These are phyloP conservation scores for Atherix ibis DNA, from an alignment of 2,888 invertebrate genomes.

Conservation along the genomic window DNA sequence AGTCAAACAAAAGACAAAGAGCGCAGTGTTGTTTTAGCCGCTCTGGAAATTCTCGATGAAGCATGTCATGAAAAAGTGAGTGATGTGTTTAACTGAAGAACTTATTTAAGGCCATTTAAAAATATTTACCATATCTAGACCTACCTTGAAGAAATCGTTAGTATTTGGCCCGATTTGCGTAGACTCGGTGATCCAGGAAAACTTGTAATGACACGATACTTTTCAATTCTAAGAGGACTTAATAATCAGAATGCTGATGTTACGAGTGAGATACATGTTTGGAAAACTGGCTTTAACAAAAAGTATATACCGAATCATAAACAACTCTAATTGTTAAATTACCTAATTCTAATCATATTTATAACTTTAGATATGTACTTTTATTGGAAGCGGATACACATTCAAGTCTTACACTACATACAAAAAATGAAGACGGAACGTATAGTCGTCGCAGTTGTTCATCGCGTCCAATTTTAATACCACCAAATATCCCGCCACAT, in stretches of 20 bases:
- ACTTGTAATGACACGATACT: constrained; percentile 56
- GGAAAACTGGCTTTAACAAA: constrained; percentile 59
- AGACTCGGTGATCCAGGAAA: constrained; percentile 65
- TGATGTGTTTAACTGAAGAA: constrained; percentile 1
- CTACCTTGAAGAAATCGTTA: constrained; percentile 60
- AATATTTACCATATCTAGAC: constrained; percentile 41
- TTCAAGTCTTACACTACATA: constrained; percentile 71
- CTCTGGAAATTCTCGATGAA: constrained; percentile 74
- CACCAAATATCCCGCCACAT: constrained; percentile 46
- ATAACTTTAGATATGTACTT: constrained; percentile 54
- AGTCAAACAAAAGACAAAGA: constrained; percentile 74
- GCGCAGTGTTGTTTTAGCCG: constrained; percentile 60
- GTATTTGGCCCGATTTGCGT: constrained; percentile 50
- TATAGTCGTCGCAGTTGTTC: constrained; percentile 53
- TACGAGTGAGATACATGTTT: constrained; percentile 58
- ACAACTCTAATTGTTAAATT: too few relatives aligned
- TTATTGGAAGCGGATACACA: constrained; percentile 80
- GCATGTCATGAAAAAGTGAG: constrained; percentile 75
- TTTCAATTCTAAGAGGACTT: constrained; percentile 56
- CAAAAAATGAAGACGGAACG: constrained; percentile 59
- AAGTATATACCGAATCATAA: constrained; percentile 37
- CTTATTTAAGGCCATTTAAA: too few relatives aligned
- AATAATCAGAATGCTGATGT: constrained; percentile 47
- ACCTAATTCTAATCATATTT: background rate
- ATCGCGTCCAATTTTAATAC: constrained; percentile 38